Evolutionary conservation across 2,888 invertebrate species (phyloP).

Genomic region (Bruchidius siliquastri): DNA sequence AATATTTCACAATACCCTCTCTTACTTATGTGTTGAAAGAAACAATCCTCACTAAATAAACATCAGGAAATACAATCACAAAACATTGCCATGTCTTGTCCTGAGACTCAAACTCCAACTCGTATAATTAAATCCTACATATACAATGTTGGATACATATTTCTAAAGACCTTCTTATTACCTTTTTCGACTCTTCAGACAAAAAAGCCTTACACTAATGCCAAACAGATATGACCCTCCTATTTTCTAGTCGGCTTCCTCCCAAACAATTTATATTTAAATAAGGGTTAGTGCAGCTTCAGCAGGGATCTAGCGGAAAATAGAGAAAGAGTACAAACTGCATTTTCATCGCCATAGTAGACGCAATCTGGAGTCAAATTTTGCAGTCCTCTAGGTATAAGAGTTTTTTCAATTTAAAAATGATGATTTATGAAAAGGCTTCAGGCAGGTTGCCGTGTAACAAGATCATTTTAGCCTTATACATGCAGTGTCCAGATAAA

Average conservation of each 20-base stretch:
- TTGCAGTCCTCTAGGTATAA: background rate
- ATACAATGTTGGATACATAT: background rate
- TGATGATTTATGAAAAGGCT: background rate
- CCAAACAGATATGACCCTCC: background rate
- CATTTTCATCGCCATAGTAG: background rate
- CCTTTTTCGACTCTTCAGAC: background rate
- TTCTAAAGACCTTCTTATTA: background rate
- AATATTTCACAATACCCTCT: too few species aligned
- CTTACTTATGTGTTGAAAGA: too few species aligned
- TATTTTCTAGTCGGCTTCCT: background rate
- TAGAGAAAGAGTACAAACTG: background rate
- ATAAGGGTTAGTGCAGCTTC: background rate
- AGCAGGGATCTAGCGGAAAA: background rate
- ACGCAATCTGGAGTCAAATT: background rate
- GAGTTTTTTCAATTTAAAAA: background rate
- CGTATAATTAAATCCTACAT: too few species aligned
- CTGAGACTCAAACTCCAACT: too few species aligned
- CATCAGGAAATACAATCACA: too few species aligned
- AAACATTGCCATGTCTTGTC: too few species aligned
- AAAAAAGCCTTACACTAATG: background rate
- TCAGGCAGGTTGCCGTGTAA: background rate
- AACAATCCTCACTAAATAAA: too few species aligned
- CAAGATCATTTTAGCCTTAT: too few species aligned
- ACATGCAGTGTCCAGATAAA: too few species aligned
- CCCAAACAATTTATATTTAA: background rate